phyloP scores from a whole-genome alignment of 2,797 vertebrate genomes.

The Anguilla anguilla region DNA sequence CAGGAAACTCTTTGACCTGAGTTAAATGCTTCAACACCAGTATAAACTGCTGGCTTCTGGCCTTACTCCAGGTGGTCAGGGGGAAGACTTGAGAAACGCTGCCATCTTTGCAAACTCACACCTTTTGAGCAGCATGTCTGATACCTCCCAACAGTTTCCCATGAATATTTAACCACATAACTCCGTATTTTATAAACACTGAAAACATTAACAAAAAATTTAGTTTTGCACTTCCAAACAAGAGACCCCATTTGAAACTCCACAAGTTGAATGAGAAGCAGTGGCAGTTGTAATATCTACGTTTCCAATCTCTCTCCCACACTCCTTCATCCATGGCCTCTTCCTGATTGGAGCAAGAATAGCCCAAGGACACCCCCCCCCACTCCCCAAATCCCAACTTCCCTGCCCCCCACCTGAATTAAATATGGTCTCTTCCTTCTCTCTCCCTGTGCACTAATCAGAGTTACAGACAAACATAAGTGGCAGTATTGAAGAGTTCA shows the following conservation, averaged over 20 bases:
- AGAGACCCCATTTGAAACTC: background rate
- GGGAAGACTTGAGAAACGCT: background rate
- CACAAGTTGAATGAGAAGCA: background rate
- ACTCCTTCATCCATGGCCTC: background rate
- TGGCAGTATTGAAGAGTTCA: background rate
- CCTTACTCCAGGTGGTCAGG: background rate
- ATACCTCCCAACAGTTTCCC: background rate
- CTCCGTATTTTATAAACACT: background rate
- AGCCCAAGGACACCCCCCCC: background rate
- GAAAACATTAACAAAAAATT: background rate
- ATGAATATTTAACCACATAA: background rate
- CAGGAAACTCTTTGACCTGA: background rate
- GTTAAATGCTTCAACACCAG: background rate
- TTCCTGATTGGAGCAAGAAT: background rate
- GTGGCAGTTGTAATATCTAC: background rate
- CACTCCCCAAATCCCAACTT: background rate
- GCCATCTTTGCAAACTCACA: background rate
- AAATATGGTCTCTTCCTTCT: slow-evolving; percentile 9
- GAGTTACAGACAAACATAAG: background rate
- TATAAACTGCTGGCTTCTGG: background rate
- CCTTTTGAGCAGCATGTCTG: background rate
- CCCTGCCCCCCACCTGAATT: background rate
- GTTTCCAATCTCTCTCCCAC: background rate
- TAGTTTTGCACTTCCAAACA: background rate
- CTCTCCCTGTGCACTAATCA: slow-evolving; percentile 8